Base-by-base conservation (phyloP, 2,888 invertebrate genomes). In the Tortrix viridana region DNA sequence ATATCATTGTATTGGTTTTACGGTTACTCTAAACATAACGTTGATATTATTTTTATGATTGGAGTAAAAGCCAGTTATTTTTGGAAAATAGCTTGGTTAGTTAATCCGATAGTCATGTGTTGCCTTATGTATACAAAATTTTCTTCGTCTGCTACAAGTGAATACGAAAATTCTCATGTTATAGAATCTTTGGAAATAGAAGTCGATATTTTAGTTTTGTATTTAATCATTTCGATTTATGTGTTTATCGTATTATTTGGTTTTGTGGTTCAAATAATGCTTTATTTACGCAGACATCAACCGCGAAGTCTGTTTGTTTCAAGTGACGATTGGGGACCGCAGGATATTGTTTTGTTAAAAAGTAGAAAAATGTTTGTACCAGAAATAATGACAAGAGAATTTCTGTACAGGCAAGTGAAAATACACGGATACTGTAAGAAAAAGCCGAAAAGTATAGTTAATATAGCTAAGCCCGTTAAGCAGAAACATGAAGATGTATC, bases 311-410 rank as follows among this genome's bases (percentile, higher is more conserved):
- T 85, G 56, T 73, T 86, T 65, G 59, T 43, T 5, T 82, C 89
- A 5, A 71, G 73, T n/a, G 54, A 64, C 14, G 73, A 68, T 53
- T 92, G 89, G 90, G 92, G 92, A 1, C 92, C 92, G 0, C 72
- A 46, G 41, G 87, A 92, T 65, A 72, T 67, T 9, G 71, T 85
- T 66, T 76, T 92, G 57, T 82, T 71, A 55, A 85, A 85, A 67
- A 92, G 92, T 69, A 82, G 92, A 68, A 84, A 81, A 69, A 89
- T 92, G 88, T 92, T 92, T 74, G 82, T 88, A 0, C 89, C 92
- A 0, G 88, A 92, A 77, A 87, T 91, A 69, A 92, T 92, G 92
- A 92, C 92, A 0, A 82, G 89, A 62, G 92, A 92, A 68, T 92
- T 92, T 78, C 69, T 92, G 47, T 92, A 92, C 64, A 76, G 92